Percentiles rank a stretch among this genome's conserved stretches.
These are phyloP conservation scores for Orius insidiosus DNA, from an alignment of 1,140 invertebrate species.

Conservation along the genomic window DNA sequence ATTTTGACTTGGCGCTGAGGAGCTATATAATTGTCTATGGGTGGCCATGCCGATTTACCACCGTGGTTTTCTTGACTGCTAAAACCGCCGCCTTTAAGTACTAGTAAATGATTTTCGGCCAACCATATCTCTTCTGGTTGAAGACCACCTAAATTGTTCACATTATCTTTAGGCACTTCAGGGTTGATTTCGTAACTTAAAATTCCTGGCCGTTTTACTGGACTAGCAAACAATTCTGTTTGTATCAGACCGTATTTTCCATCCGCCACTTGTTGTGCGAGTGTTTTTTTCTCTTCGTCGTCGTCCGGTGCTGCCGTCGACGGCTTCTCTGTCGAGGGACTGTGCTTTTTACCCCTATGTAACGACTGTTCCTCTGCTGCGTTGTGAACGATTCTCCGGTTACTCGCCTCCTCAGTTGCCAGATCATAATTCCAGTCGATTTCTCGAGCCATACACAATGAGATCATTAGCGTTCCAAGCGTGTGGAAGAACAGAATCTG, in stretches of 20 bases:
- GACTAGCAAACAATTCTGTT: slow-evolving; percentile 53
- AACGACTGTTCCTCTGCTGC: slow-evolving; percentile 3
- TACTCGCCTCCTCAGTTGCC: not conserved
- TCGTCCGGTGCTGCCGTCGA: slow-evolving; percentile 26
- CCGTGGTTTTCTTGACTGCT: slow-evolving; percentile 25
- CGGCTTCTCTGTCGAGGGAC: slow-evolving; percentile 12
- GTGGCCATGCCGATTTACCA: slow-evolving; percentile 37
- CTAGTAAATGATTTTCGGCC: slow-evolving; percentile 69
- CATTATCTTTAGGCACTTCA: slow-evolving; percentile 59
- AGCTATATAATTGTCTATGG: slow-evolving; percentile 66
- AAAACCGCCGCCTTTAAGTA: slow-evolving; percentile 54
- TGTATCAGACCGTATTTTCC: slow-evolving; percentile 79
- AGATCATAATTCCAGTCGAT: not conserved
- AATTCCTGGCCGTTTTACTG: slow-evolving; percentile 53
- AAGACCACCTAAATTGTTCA: slow-evolving; percentile 59
- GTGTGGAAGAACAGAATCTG: too few relatives aligned
- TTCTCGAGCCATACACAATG: too few relatives aligned
- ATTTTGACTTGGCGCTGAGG: slow-evolving; percentile 62
- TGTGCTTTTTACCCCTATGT: slow-evolving; percentile 15
- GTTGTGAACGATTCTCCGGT: slow-evolving; percentile 2
- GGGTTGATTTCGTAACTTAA: slow-evolving; percentile 59
- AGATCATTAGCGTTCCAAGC: too few relatives aligned
- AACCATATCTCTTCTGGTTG: slow-evolving; percentile 75
- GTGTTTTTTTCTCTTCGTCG: slow-evolving; percentile 61
- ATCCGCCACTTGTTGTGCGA: slow-evolving; percentile 68